phyloP scores from a whole-genome alignment of 2,113 vertebrate species.

The Rhegmatorhina hoffmannsi region DNA sequence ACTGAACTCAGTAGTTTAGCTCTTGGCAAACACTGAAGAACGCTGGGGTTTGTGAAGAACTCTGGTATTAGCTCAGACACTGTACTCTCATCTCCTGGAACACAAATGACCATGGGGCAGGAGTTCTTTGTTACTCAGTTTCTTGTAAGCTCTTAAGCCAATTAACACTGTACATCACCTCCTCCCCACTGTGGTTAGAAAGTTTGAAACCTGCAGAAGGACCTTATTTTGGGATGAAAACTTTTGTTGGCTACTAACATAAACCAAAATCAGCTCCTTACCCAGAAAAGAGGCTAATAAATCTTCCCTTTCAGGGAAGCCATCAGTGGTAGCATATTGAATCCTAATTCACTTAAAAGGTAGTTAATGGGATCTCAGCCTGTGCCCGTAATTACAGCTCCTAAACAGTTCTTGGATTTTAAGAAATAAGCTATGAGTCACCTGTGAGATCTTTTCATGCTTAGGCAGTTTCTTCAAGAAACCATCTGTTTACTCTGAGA shows the following conservation, averaged over 20 bases:
- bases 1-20: background rate
- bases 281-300: background rate
- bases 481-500: slow-evolving; percentile 68
- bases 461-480: background rate
- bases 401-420: background rate
- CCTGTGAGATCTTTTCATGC: slow-evolving; percentile 50
- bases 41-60: background rate
- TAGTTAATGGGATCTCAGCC: background rate
- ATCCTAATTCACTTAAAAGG: background rate
- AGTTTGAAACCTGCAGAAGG: background rate
- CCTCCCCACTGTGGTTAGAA: background rate
- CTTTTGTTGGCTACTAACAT: background rate
- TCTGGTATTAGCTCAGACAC: background rate
- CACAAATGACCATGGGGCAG: background rate
- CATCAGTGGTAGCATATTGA: background rate
- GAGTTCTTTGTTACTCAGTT: background rate
- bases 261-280: background rate
- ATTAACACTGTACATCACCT: background rate
- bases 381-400: background rate
- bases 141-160: background rate
- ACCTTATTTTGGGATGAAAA: background rate
- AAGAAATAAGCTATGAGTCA: slow-evolving; percentile 74
- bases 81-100: background rate
- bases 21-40: background rate
- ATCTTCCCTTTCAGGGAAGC: background rate